Conservation (phyloP, 2,888 invertebrate species). For the Caenorhabditis parvicauda region DNA sequence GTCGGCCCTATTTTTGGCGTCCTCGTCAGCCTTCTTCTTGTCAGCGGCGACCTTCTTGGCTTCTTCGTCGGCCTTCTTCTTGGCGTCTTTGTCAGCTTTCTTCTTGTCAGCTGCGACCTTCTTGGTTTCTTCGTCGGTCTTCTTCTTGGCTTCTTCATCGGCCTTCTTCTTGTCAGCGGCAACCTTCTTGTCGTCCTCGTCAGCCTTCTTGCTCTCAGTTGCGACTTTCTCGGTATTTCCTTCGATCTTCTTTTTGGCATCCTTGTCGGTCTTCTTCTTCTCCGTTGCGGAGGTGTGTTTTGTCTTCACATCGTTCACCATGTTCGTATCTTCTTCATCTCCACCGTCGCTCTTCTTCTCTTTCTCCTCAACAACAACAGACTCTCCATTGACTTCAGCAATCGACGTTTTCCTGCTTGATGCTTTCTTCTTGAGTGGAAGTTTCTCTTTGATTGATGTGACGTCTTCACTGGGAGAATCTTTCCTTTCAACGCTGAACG, state of each 20-base stretch:
- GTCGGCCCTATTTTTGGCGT: too few relatives aligned
- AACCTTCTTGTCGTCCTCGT: neutral
- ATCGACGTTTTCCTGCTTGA: too few relatives aligned
- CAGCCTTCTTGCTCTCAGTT: neutral
- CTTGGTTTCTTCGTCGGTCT: neutral
- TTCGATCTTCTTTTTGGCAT: neutral
- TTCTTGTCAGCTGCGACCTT: neutral
- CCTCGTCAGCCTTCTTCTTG: slow-evolving; percentile 7
- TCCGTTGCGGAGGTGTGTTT: neutral
- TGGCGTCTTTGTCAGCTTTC: slow-evolving; percentile 2
- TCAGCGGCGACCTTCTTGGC: slow-evolving; percentile 3
- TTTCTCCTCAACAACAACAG: neutral
- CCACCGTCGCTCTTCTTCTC: neutral
- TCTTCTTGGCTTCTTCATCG: neutral
- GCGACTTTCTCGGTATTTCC: neutral
- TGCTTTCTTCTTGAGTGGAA: too few relatives aligned
- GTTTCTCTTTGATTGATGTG: too few relatives aligned
- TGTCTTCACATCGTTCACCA: neutral
- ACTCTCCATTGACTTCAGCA: too few relatives aligned
- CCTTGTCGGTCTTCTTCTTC: neutral
- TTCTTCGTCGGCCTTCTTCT: neutral
- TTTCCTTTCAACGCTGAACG: too few relatives aligned
- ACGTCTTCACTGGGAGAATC: too few relatives aligned
- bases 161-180: neutral
- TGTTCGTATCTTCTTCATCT: neutral